phyloP scores from a whole-genome alignment of 1,140 invertebrate species.

The Mizuhopecten yessoensis region DNA sequence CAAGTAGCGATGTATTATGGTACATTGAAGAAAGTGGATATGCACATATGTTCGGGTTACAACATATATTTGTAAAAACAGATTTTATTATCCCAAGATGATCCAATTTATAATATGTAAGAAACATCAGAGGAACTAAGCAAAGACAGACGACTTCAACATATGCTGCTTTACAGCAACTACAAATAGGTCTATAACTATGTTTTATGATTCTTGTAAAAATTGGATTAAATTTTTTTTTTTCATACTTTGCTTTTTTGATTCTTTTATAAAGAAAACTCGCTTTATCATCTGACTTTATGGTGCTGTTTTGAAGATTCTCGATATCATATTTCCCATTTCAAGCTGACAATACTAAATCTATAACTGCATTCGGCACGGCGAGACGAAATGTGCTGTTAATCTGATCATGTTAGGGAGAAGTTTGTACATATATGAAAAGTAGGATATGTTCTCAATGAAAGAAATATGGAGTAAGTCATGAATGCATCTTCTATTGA shows the following conservation, averaged over 20 bases:
- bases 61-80: too few species aligned
- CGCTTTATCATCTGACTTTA: too few species aligned
- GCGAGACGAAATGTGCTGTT: background rate
- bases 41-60: too few species aligned
- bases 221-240: too few species aligned
- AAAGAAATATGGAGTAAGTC: slow-evolving; percentile 17
- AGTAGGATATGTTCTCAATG: background rate
- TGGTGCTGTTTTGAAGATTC: too few species aligned
- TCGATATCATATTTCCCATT: background rate
- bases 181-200: too few species aligned
- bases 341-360: background rate
- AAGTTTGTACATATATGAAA: background rate
- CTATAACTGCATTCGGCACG: background rate
- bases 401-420: background rate
- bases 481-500: background rate
- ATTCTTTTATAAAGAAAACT: too few species aligned
- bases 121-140: background rate
- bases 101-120: background rate
- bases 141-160: background rate
- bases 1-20: too few species aligned
- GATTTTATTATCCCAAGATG: background rate
- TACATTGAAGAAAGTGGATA: too few species aligned
- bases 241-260: too few species aligned
- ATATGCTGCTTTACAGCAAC: background rate
- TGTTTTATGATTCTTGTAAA: too few species aligned